Evolutionary conservation across 2,797 vertebrate species (phyloP).

Genomic region (Gallirallus australis): DNA sequence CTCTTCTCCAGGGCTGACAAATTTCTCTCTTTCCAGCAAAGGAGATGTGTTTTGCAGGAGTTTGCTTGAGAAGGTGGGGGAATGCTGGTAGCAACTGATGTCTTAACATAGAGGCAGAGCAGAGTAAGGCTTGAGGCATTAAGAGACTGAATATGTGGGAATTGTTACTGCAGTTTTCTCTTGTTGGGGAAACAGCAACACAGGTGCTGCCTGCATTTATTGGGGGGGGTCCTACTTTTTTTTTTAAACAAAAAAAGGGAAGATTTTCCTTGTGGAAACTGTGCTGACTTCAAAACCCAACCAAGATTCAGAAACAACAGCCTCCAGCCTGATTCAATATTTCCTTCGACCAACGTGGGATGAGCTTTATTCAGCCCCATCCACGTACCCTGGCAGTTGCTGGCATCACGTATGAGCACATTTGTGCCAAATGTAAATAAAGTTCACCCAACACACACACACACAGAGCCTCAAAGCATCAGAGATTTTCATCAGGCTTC

Average conservation of each 20-base stretch:
- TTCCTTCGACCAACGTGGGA: conserved; percentile 29
- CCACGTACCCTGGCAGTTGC: conserved; percentile 35
- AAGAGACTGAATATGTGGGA: neutral
- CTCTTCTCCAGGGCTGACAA: neutral
- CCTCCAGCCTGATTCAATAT: conserved; percentile 17
- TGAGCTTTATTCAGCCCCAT: conserved; percentile 48
- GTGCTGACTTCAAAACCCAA: conserved; percentile 5
- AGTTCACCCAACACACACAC: conserved; percentile 59
- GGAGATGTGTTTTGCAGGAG: neutral
- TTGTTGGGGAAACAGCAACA: neutral
- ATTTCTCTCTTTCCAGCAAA: neutral
- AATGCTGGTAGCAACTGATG: neutral
- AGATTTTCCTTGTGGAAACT: neutral
- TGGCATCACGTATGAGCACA: conserved; percentile 25
- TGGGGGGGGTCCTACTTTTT: neutral
- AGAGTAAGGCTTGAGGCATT: neutral
- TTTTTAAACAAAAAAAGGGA: neutral
- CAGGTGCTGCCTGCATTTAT: neutral
- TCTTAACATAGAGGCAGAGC: neutral
- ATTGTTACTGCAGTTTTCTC: neutral
- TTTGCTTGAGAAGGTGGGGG: neutral
- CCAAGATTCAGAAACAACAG: neutral
- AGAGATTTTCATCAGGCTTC: conserved; percentile 54
- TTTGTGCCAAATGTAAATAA: conserved; percentile 72
- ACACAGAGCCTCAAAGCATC: conserved; percentile 67